Evolutionary conservation across 2,797 vertebrate species (phyloP).

Genomic region (Sebastes diploproa): DNA sequence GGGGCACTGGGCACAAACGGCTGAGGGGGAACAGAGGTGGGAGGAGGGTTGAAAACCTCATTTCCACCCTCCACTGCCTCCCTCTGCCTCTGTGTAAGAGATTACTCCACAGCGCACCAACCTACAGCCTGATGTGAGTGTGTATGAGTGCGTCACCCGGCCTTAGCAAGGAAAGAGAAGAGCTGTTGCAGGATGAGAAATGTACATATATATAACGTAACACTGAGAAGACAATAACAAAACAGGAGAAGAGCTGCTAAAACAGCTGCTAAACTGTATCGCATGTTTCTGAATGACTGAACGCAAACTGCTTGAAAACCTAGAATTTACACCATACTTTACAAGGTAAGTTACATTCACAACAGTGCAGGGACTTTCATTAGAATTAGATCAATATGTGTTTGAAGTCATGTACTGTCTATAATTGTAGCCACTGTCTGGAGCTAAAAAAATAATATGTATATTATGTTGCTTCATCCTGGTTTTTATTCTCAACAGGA

Average conservation of each 20-base stretch:
- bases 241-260: not conserved
- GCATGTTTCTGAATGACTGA: not conserved
- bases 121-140: conserved; percentile 54
- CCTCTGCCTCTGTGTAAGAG: conserved; percentile 85
- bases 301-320: not conserved
- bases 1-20: conserved; percentile 61
- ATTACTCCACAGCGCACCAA: conserved; percentile 86
- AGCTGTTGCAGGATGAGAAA: not conserved
- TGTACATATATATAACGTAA: not conserved
- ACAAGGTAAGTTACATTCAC: not conserved
- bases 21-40: conserved; percentile 30
- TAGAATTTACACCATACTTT: not conserved
- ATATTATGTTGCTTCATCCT: no score
- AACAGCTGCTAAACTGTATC: not conserved
- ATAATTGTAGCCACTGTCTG: no score
- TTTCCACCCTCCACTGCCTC: conserved; percentile 87
- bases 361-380: not conserved
- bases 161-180: not conserved
- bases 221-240: not conserved
- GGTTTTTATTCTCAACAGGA: no score
- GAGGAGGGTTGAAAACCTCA: conserved; percentile 83
- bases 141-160: not conserved
- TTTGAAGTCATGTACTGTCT: not conserved
- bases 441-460: no score
- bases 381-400: not conserved